Evolutionary conservation across 2,113 vertebrate species (phyloP), one percentile per base, ranked within the genome.

Genomic region (Andinoacara biseriatus): DNA sequence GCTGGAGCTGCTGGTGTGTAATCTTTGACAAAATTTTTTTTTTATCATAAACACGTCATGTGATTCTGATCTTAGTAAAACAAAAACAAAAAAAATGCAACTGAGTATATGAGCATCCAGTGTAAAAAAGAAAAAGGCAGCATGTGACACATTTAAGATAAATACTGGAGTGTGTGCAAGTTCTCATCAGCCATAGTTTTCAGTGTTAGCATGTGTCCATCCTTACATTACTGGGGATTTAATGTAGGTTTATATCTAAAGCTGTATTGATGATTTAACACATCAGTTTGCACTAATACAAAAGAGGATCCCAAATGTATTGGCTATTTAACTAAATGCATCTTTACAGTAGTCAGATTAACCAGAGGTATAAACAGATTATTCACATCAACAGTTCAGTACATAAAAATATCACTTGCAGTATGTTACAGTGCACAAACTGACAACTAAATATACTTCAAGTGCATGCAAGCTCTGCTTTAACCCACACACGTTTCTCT

Each of bases 31-130:
- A 31, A 17, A 20, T 13, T n/a, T 54, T 31, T 24, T 17, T 18
- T 0, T 49, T 14, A 5, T 0, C 4, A 54, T 20, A 54, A 14
- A 54, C 2, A 72, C 18, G 46, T 13, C 17, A 10, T 54, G 26
- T n/a, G 3, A 72, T 72, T 52, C 3, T 72, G 43, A 31, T 5
- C 10, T 31, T 31, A 31, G 15, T 7, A 40, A 10, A 38, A 38
- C 35, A 38, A 43, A 67, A 22, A 67, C 35, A 67, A 46, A 67
- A 33, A 18, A 22, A 57, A 10, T 57, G n/a, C 20, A 57, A 2
- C n/a, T 22, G 22, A 57, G 54, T 4, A 13, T 6, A 2, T 10
- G 3, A 54, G 18, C 17, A 20, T 54, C 3, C 8, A 38, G 35
- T 10, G 35, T 10, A 8, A 38, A 38, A 38, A 49, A 49, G 5